Base-by-base conservation (phyloP, 2,113 vertebrate species). In the Saccopteryx leptura region DNA sequence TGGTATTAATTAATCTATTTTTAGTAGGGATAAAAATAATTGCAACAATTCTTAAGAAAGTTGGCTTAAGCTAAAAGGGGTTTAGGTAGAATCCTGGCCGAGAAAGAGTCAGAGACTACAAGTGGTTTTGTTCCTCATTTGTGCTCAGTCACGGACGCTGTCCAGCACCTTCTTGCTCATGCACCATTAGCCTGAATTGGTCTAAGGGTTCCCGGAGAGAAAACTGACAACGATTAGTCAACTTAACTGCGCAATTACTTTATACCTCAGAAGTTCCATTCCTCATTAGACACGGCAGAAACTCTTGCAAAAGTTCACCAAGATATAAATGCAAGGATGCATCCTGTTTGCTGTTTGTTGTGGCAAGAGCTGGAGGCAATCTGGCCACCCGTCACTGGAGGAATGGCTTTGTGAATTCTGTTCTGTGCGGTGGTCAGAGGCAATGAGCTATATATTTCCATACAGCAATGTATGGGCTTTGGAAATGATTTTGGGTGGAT, bases 11-110 rank as follows among this genome's bases (percentile, higher is more conserved):
- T 81, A 88, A 60, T 78, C 63, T 96, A 71, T 97, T 95, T 98
- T 97, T 97, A 96, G 96, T 71, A 65, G 58, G n/a, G 94, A 89
- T 98, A 94, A 98, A 98, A 97, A 78, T 94, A 97, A 96, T 97
- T 97, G 87, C 95, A 93, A 83, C 33, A 86, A 72, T 92, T 95
- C 74, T 95, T 92, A 50, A 90, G 94, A 94, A 95, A 93, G 28
- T 88, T 97, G 95, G 94, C 89, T 95, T 92, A 82, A 83, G 76
- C 90, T 96, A 52, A 82, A 94, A 88, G 65, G 48, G 18, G 18
- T 52, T 88, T 88, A 88, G 81, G 78, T 74, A 58, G 74, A 96
- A 90, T 28, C 12, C 52, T 71, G 60, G 87, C 74, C 61, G 79
- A 91, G 85, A 78, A 86, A 93, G 85, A 92, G 71, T 86, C 92